A percentile compares a stretch with the other conserved stretches of the same genome.
Conservation (phyloP, 2,888 invertebrate genomes). For the Drosophila imparisetae region DNA sequence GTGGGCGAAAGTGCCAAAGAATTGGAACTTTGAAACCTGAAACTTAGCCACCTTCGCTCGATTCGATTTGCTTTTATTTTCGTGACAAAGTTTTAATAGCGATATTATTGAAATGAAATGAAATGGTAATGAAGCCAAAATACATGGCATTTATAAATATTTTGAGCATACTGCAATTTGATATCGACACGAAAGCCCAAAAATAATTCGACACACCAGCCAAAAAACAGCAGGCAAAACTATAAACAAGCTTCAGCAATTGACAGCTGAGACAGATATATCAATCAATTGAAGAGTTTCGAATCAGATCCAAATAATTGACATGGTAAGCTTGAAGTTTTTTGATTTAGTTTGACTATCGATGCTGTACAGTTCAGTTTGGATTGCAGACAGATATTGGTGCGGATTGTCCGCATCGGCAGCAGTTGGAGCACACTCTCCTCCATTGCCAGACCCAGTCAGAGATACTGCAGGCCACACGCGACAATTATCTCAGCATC, state of each 20-base stretch:
- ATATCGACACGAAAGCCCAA: constrained; percentile 54
- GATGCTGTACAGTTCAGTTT: neutral
- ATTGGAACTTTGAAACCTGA: constrained; percentile 41
- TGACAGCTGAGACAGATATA: constrained; percentile 23
- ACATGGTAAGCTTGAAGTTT: constrained; percentile 61
- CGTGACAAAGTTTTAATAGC: constrained; percentile 81
- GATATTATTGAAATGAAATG: constrained; percentile 77
- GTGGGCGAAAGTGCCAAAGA: constrained; percentile 53
- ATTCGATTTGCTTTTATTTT: constrained; percentile 64
- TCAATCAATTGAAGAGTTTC: constrained; percentile 13
- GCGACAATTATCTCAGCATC: constrained; percentile 81
- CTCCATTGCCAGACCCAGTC: constrained; percentile 70
- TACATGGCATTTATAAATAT: constrained; percentile 59
- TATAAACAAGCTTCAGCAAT: constrained; percentile 30
- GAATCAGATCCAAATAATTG: constrained; percentile 12
- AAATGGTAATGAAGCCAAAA: constrained; percentile 77
- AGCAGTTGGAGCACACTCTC: constrained; percentile 64
- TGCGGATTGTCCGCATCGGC: constrained; percentile 71
- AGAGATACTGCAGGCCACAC: constrained; percentile 63
- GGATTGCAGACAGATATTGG: constrained; percentile 49
- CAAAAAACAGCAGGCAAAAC: constrained; percentile 28
- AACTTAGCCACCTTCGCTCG: constrained; percentile 41
- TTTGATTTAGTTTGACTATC: neutral
- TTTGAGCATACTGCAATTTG: constrained; percentile 49
- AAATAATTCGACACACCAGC: constrained; percentile 46